phyloP scores from a whole-genome alignment of 2,113 vertebrate species.

The Caranx melampygus region DNA sequence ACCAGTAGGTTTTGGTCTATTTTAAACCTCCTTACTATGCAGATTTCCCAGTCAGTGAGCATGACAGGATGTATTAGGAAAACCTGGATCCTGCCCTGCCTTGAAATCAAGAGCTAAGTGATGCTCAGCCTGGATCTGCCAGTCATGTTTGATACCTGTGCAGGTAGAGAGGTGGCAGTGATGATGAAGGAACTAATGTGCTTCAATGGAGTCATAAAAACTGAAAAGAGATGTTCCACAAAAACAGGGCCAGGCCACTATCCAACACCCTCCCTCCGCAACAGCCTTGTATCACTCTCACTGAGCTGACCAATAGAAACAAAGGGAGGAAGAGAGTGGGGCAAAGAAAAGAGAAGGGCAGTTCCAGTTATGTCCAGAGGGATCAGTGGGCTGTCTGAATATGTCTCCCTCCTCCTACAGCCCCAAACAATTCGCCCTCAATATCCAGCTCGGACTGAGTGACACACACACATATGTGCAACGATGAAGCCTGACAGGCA shows the following conservation, averaged over 20 bases:
- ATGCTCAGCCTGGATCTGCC: slow-evolving; percentile 23
- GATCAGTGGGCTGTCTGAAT: slow-evolving; percentile 41
- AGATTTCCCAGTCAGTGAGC: slow-evolving; percentile 34
- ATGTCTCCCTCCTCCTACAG: slow-evolving; percentile 25
- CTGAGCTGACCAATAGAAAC: slow-evolving; percentile 13
- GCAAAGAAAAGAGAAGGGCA: slow-evolving; percentile 1
- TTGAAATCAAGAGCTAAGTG: slow-evolving; percentile 29
- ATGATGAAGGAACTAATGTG: slow-evolving; percentile 8
- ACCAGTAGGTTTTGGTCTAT: slow-evolving; percentile 29
- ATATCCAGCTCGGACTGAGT: slow-evolving; percentile 21
- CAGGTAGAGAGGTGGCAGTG: slow-evolving; percentile 23
- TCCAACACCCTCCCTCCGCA: not conserved
- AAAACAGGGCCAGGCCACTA: not conserved
- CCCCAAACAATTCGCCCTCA: slow-evolving; percentile 15
- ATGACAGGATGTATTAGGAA: slow-evolving; percentile 32
- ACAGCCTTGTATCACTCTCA: slow-evolving; percentile 13
- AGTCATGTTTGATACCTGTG: slow-evolving; percentile 22
- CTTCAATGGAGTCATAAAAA: slow-evolving; percentile 32
- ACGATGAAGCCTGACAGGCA: slow-evolving; percentile 18
- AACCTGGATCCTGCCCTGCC: slow-evolving; percentile 24
- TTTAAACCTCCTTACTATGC: slow-evolving; percentile 44
- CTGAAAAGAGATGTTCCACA: slow-evolving; percentile 4
- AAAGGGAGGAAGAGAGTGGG: not conserved
- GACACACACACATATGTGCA: slow-evolving; percentile 10
- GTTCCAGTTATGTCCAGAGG: slow-evolving; percentile 35